Percentiles rank a stretch among this genome's conserved stretches.
These are phyloP conservation scores for Indicator indicator DNA, from an alignment of 2,113 vertebrate species.

Conservation along the genomic window DNA sequence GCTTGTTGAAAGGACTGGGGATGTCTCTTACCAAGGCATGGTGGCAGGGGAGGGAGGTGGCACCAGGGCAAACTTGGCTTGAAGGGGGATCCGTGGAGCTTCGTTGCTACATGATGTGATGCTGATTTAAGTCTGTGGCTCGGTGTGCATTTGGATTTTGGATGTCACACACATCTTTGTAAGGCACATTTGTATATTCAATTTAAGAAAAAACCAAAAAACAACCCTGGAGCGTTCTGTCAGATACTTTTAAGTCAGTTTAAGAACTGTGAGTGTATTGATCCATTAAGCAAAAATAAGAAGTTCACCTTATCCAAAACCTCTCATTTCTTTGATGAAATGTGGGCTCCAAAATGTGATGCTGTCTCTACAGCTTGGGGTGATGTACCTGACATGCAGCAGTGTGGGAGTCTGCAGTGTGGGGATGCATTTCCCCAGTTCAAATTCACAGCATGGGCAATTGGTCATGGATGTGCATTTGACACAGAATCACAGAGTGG, in stretches of 20 bases:
- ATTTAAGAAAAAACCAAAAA: background rate
- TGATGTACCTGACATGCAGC: background rate
- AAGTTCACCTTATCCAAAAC: accelerated
- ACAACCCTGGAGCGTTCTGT: background rate
- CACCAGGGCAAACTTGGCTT: background rate
- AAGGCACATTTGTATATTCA: background rate
- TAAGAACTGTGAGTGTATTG: background rate
- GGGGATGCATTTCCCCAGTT: background rate
- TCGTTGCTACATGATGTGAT: background rate
- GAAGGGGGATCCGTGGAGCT: background rate
- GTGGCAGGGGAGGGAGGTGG: background rate
- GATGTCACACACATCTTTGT: background rate
- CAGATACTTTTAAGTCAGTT: background rate
- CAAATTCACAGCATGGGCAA: too few relatives aligned
- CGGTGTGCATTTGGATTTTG: background rate
- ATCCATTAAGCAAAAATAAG: background rate
- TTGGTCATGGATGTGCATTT: background rate
- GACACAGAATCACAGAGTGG: too few relatives aligned
- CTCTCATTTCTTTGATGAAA: background rate
- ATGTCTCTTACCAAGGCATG: background rate
- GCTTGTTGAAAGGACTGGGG: background rate
- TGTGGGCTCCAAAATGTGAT: background rate
- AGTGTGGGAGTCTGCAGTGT: background rate
- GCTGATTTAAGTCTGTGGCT: background rate
- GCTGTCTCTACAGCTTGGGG: background rate